These are phyloP conservation scores for Neodiprion virginianus DNA, from an alignment of 1,140 invertebrate species.

Conservation along the genomic window DNA sequence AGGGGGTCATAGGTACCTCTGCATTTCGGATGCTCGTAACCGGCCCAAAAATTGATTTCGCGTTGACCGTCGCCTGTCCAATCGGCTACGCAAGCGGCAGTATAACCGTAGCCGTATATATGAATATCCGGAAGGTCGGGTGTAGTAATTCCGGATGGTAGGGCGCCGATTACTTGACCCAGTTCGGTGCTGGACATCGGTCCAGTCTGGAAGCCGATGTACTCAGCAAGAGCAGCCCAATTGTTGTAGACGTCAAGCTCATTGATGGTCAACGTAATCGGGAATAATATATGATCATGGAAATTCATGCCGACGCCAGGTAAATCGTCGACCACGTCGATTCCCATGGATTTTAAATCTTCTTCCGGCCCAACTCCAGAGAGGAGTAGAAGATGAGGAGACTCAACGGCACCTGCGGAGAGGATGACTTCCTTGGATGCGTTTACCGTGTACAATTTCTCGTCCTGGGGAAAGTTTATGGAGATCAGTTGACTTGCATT, in stretches of 20 bases:
- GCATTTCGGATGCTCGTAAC: too few species aligned
- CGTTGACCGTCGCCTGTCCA: too few species aligned
- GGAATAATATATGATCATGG: conserved; percentile 75
- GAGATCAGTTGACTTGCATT: too few species aligned
- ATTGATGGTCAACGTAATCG: conserved; percentile 59
- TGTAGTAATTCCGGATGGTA: conserved; percentile 67
- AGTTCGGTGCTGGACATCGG: conserved; percentile 70
- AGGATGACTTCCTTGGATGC: too few species aligned
- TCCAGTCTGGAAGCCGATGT: conserved; percentile 66
- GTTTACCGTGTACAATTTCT: too few species aligned
- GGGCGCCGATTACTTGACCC: conserved; percentile 68
- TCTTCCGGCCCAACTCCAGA: too few species aligned
- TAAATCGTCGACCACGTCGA: conserved; percentile 65
- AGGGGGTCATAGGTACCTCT: too few species aligned
- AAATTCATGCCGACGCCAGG: conserved; percentile 79
- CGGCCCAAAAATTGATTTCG: too few species aligned
- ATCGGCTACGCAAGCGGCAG: conserved; percentile 63
- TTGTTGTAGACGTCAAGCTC: conserved; percentile 65
- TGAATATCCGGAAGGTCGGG: conserved; percentile 70
- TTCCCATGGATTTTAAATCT: too few species aligned
- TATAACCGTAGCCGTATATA: conserved; percentile 73
- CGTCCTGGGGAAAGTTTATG: too few species aligned
- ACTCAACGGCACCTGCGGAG: too few species aligned
- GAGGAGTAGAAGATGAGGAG: too few species aligned
- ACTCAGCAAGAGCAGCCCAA: conserved; percentile 67